phyloP scores from a whole-genome alignment of 2,113 vertebrate genomes.

The Leucopternis melanops region DNA sequence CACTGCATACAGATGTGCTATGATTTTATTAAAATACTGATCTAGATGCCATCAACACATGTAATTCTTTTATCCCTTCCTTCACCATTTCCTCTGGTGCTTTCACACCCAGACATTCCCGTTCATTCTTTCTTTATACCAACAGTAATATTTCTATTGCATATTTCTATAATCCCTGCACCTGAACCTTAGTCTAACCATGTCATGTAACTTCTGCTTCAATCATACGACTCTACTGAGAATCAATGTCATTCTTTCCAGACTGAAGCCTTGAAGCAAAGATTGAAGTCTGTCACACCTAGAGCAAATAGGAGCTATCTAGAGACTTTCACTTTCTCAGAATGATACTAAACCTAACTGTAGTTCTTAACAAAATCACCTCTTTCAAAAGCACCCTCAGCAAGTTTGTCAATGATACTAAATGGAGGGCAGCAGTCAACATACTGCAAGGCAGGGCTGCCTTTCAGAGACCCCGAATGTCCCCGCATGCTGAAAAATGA shows the following conservation, averaged over 20 bases:
- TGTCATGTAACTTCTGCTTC: neutral
- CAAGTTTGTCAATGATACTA: neutral
- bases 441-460: neutral
- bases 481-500: neutral
- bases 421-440: neutral
- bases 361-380: neutral
- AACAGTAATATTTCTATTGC: neutral
- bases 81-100: neutral
- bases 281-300: neutral
- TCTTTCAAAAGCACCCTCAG: neutral
- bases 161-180: neutral
- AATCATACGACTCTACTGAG: neutral
- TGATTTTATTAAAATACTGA: neutral
- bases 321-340: neutral
- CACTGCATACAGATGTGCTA: neutral
- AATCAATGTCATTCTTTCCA: neutral
- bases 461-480: neutral
- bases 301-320: neutral
- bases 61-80: neutral
- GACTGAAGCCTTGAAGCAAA: neutral
- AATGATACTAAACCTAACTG: neutral
- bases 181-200: neutral
- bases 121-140: neutral
- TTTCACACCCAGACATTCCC: neutral
- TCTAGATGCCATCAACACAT: neutral